These are phyloP conservation scores for Muscicapa adusta DNA, from an alignment of 2,113 vertebrate species.

Conservation along the genomic window DNA sequence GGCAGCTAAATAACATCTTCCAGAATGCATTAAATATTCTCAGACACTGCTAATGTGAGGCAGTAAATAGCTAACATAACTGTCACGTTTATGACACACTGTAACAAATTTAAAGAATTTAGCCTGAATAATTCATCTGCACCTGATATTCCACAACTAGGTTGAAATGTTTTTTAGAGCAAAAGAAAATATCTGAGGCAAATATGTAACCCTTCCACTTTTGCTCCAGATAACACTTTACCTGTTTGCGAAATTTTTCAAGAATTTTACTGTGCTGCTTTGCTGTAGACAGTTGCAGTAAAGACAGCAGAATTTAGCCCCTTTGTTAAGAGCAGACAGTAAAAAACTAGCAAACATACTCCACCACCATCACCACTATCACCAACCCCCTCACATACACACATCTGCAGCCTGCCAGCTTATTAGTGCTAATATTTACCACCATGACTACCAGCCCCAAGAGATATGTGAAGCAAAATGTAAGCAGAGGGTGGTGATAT, in stretches of 20 bases:
- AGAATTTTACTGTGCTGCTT: background rate
- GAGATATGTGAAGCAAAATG: slow-evolving; percentile 7
- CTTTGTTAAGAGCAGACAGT: background rate
- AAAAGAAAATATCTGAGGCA: background rate
- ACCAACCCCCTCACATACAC: background rate
- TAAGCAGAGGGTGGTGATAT: slow-evolving; percentile 8
- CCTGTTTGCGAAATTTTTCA: background rate
- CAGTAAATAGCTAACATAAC: background rate
- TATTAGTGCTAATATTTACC: slow-evolving; percentile 52
- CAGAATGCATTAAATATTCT: background rate
- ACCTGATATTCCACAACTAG: background rate
- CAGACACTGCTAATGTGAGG: background rate
- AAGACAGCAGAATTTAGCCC: background rate
- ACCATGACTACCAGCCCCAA: background rate
- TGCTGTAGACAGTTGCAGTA: background rate
- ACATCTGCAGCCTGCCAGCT: background rate
- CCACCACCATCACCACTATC: background rate
- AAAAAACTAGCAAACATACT: background rate
- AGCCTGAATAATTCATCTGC: background rate
- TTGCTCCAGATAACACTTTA: background rate
- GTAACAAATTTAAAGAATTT: background rate
- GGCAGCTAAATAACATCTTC: background rate
- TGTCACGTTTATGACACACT: background rate
- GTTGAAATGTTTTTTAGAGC: background rate
- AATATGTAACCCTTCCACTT: background rate